Base-by-base conservation (phyloP, 2,797 vertebrate genomes). In the Rhyacichthys aspro region DNA sequence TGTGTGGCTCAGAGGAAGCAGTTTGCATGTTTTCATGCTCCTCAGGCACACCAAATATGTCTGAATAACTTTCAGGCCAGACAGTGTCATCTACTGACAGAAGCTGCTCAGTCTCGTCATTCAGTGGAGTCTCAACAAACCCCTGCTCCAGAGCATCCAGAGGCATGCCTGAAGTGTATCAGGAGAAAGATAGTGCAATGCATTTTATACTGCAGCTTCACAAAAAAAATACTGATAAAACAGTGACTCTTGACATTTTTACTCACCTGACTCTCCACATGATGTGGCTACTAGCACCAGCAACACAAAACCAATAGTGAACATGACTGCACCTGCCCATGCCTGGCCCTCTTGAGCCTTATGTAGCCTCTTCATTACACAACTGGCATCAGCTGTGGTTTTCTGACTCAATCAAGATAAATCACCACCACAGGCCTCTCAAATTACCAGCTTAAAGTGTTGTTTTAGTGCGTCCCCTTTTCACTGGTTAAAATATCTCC, bases 311-410 rank as follows among this genome's bases (percentile, higher is more conserved):
- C 10, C 12, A 15, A 56, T 37, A 1, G 57, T n/a, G 59, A 77
- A 61, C 91, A 91, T 90, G 63, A 12, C 79, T 60, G 64, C 3
- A 1, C 3, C 1, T 1, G 3, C 1, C 2, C 0, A 2, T 0
- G 8, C 6, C 1, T 1, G 5, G 0, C 0, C 15, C 28, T 17
- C 53, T 39, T 53, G 32, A n/a, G 43, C 43, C 52, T 77, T 82
- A 82, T 74, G 47, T 49, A 17, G n/a, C 19, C 42, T 45, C 61
- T 55, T 78, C 48, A 77, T 88, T 53, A 32, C 7, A 11, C 11
- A 70, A 89, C 67, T 75, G 66, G 67, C 50, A 58, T 76, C 87
- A 90, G 85, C 82, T 88, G 86, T 47, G 70, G 28, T 37, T 36
- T 69, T 41, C 32, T 41, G 50, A 43, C 53, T 81, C 75, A 86